Evolutionary conservation across 2,888 invertebrate genomes (phyloP).

Genomic region (Tenodera sinensis): DNA sequence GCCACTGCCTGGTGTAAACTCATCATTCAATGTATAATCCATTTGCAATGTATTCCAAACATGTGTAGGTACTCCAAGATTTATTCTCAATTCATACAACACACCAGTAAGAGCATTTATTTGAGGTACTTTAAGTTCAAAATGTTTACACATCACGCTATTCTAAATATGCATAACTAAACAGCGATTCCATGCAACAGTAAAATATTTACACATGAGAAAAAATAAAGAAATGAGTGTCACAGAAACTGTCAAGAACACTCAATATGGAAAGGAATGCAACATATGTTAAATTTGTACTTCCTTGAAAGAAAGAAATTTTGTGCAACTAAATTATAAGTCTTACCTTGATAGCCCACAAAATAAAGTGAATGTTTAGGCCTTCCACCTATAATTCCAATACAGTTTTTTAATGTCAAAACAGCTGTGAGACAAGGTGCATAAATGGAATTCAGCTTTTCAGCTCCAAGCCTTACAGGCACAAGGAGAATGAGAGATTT

Average conservation of each 20-base stretch:
- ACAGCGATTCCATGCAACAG: too few species aligned
- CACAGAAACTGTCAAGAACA: background rate
- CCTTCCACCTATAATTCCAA: constrained; percentile 89
- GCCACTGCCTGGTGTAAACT: too few species aligned
- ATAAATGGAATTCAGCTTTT: constrained; percentile 81
- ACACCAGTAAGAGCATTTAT: too few species aligned
- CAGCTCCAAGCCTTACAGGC: constrained; percentile 82
- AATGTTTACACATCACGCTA: too few species aligned
- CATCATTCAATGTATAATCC: too few species aligned
- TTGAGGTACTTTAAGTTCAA: too few species aligned
- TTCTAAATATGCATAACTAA: too few species aligned
- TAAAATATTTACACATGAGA: background rate
- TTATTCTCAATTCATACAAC: too few species aligned
- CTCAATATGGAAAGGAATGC: background rate
- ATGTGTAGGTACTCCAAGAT: too few species aligned
- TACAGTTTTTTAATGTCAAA: constrained; percentile 75
- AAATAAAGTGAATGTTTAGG: constrained; percentile 93
- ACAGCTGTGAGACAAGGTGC: constrained; percentile 76
- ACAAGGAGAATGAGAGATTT: constrained; percentile 77
- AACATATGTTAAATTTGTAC: background rate
- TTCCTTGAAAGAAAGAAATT: background rate
- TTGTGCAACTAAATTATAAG: background rate
- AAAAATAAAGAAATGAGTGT: background rate
- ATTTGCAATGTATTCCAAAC: too few species aligned
- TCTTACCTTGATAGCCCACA: constrained; percentile 77